Evolutionary conservation across 2,113 vertebrate species (phyloP).

Genomic region (Sigmodon hispidus): DNA sequence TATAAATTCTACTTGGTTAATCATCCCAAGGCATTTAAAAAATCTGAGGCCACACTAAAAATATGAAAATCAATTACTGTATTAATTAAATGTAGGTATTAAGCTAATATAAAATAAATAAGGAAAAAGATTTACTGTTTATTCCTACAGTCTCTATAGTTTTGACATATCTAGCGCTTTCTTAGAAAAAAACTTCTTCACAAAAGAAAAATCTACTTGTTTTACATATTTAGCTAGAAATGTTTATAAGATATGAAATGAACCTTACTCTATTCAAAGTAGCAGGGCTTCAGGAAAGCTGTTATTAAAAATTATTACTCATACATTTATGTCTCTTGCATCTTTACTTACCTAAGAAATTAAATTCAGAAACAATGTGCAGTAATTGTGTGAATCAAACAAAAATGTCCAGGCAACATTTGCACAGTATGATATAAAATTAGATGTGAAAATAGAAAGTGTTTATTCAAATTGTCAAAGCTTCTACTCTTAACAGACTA

Average conservation of each 20-base stretch:
- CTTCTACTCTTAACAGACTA: background rate
- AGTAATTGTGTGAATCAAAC: background rate
- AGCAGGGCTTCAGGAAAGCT: conserved; percentile 4
- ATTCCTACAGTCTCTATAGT: background rate
- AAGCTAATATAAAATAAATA: conserved; percentile 1
- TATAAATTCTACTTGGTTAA: background rate
- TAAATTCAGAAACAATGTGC: conserved; percentile 30
- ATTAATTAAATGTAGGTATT: background rate
- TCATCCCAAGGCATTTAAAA: conserved; percentile 5
- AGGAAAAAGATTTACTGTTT: conserved; percentile 20
- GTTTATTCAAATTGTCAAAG: conserved; percentile 38
- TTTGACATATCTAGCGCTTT: background rate
- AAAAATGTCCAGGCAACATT: background rate
- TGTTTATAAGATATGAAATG: conserved; percentile 20
- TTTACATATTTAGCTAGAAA: background rate
- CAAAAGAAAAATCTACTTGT: background rate
- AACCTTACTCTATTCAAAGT: background rate
- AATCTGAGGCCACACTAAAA: conserved; percentile 22
- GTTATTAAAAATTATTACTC: conserved; percentile 10
- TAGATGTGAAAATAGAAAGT: background rate
- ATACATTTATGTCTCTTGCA: background rate
- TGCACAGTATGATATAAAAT: conserved; percentile 1
- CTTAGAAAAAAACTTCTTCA: background rate
- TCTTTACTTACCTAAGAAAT: conserved; percentile 21
- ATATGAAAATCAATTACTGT: conserved; percentile 8